A percentile compares a stretch with the other conserved stretches of the same genome.
These are phyloP conservation scores for Regulus satrapa DNA, from an alignment of 2,113 vertebrate species.

Conservation along the genomic window DNA sequence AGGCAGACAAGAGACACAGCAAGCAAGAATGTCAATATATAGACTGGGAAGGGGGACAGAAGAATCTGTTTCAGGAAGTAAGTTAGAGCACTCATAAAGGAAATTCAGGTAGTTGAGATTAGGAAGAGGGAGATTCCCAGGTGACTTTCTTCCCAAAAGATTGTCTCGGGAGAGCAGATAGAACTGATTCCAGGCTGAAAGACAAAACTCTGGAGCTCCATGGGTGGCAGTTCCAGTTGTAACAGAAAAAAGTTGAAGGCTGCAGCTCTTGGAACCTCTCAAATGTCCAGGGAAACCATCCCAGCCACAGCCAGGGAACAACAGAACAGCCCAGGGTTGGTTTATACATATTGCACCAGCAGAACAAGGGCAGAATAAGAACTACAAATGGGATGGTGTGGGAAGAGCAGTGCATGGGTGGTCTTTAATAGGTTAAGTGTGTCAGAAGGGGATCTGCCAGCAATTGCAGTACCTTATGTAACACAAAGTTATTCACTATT, in stretches of 20 bases:
- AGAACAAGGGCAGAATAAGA: neutral
- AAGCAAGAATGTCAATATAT: neutral
- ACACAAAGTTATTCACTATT: constrained; percentile 26
- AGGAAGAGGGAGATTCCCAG: neutral
- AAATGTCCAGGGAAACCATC: neutral
- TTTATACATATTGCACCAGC: rapidly evolving
- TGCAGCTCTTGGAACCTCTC: neutral
- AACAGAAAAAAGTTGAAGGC: neutral
- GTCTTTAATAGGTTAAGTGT: constrained; percentile 17
- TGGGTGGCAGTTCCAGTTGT: neutral
- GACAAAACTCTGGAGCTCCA: neutral
- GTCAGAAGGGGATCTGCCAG: neutral
- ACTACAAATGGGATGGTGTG: neutral
- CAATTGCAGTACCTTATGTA: constrained; percentile 29
- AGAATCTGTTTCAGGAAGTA: neutral
- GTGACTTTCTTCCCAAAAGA: neutral
- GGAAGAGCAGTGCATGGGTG: constrained; percentile 6
- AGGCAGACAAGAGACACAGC: neutral
- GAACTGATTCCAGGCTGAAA: neutral
- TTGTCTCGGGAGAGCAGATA: neutral
- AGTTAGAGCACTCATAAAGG: neutral
- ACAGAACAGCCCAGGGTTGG: neutral
- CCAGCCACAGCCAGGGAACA: neutral
- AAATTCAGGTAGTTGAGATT: neutral
- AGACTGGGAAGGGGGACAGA: neutral